Evolutionary conservation across 2,888 invertebrate genomes (phyloP).

Genomic region (Eristalis tenax): DNA sequence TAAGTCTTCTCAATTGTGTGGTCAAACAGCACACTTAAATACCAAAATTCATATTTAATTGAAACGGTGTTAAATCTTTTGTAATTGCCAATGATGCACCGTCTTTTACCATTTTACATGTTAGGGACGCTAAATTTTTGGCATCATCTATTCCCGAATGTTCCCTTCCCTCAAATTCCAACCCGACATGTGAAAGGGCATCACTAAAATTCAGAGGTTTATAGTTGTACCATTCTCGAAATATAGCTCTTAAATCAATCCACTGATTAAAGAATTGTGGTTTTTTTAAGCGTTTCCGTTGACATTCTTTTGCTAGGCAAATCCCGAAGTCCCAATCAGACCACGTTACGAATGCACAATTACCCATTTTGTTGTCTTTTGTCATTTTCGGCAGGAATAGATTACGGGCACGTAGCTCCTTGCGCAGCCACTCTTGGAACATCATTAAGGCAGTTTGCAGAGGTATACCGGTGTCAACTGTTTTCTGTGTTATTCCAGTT

Average conservation of each 20-base stretch:
- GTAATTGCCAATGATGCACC: slow-evolving; percentile 83
- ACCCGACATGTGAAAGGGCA: slow-evolving; percentile 83
- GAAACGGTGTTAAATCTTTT: slow-evolving; percentile 80
- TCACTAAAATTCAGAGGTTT: slow-evolving; percentile 82
- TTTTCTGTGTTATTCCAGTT: slow-evolving; percentile 84
- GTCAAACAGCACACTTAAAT: slow-evolving; percentile 72
- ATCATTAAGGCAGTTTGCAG: slow-evolving; percentile 82
- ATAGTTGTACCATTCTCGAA: slow-evolving; percentile 83
- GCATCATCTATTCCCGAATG: slow-evolving; percentile 85
- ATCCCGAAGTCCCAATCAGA: slow-evolving; percentile 85
- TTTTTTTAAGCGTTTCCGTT: slow-evolving; percentile 83
- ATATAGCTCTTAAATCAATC: slow-evolving; percentile 84
- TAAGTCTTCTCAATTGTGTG: slow-evolving; percentile 57
- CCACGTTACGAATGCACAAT: slow-evolving; percentile 84
- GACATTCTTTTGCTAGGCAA: slow-evolving; percentile 84
- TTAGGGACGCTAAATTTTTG: slow-evolving; percentile 84
- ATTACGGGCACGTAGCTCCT: slow-evolving; percentile 78
- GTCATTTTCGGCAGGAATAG: slow-evolving; percentile 80
- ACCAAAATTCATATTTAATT: slow-evolving; percentile 78
- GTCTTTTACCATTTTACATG: slow-evolving; percentile 83
- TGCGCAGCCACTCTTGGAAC: slow-evolving; percentile 83
- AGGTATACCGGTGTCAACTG: slow-evolving; percentile 82
- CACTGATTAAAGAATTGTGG: slow-evolving; percentile 83
- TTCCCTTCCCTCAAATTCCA: slow-evolving; percentile 84
- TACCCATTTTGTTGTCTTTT: slow-evolving; percentile 81